Evolutionary conservation across 2,888 invertebrate species (phyloP).

Genomic region (Drosophila ochracea): DNA sequence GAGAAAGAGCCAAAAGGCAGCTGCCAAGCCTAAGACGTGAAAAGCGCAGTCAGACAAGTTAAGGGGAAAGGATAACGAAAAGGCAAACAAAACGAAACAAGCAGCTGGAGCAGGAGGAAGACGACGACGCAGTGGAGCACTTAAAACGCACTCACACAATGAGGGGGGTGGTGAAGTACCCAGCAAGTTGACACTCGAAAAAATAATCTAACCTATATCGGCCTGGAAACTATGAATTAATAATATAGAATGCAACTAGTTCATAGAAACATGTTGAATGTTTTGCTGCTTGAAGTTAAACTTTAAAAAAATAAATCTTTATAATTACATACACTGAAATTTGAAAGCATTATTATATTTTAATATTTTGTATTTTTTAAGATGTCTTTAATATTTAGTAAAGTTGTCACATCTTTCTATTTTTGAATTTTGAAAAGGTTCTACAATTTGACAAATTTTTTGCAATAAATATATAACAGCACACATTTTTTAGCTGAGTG

Average conservation of each 20-base stretch:
- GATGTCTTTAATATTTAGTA: background rate
- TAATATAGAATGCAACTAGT: background rate
- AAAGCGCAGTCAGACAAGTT: slow-evolving; percentile 52
- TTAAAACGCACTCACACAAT: slow-evolving; percentile 41
- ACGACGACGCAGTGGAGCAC: slow-evolving; percentile 58
- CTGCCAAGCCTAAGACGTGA: slow-evolving; percentile 49
- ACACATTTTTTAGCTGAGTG: background rate
- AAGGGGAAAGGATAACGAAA: slow-evolving; percentile 12
- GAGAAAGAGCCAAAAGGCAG: slow-evolving; percentile 4
- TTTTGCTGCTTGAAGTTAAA: background rate
- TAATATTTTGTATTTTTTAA: background rate
- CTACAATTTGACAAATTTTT: background rate
- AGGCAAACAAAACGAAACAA: slow-evolving; percentile 44
- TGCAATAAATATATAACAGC: no score
- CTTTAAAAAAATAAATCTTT: background rate
- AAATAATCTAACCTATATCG: background rate
- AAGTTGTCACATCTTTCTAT: background rate
- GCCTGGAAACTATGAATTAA: fast-evolving
- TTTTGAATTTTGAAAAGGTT: background rate
- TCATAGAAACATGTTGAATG: no score
- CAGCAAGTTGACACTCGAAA: background rate
- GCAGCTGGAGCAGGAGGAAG: slow-evolving; percentile 24
- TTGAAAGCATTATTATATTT: background rate
- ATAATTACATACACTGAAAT: background rate
- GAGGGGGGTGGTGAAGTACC: background rate